These are phyloP conservation scores for Dolichallabes microphthalmus DNA, from an alignment of 2,113 vertebrate genomes.

Conservation along the genomic window DNA sequence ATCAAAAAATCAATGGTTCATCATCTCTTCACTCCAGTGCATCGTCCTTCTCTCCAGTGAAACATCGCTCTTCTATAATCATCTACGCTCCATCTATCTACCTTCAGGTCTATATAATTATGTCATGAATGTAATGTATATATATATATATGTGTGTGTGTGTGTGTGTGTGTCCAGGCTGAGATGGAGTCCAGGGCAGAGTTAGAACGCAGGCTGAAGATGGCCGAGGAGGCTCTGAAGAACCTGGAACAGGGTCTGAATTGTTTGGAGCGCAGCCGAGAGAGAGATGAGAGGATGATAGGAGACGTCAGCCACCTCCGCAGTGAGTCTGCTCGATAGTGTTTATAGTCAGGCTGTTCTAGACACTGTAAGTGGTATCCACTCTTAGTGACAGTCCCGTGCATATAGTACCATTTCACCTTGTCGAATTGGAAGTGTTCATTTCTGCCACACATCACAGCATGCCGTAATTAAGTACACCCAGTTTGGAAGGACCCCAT, in stretches of 20 bases:
- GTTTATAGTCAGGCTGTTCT: neutral
- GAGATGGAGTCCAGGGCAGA: conserved; percentile 90
- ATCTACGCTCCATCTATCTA: neutral
- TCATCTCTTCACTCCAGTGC: neutral
- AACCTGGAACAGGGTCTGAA: conserved; percentile 89
- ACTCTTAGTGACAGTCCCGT: too few relatives aligned
- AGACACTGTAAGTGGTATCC: neutral
- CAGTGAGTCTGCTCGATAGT: conserved; percentile 73
- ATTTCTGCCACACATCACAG: neutral
- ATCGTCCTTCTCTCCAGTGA: neutral
- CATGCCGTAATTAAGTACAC: neutral
- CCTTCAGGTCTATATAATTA: neutral
- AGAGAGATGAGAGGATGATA: conserved; percentile 90
- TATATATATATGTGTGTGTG: neutral
- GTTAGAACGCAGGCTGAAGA: conserved; percentile 83
- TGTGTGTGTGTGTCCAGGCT: conserved; percentile 65
- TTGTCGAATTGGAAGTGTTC: neutral
- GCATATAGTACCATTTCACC: neutral
- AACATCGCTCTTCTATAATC: neutral
- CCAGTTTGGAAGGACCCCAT: too few relatives aligned
- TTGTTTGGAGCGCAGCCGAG: conserved; percentile 80
- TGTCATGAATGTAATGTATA: neutral
- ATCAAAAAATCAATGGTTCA: conserved; percentile 16
- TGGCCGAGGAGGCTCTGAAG: conserved; percentile 85
- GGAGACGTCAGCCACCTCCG: conserved; percentile 90